phyloP scores from a whole-genome alignment of 2,888 invertebrate genomes.

The Hydrotaea cyrtoneurina region DNA sequence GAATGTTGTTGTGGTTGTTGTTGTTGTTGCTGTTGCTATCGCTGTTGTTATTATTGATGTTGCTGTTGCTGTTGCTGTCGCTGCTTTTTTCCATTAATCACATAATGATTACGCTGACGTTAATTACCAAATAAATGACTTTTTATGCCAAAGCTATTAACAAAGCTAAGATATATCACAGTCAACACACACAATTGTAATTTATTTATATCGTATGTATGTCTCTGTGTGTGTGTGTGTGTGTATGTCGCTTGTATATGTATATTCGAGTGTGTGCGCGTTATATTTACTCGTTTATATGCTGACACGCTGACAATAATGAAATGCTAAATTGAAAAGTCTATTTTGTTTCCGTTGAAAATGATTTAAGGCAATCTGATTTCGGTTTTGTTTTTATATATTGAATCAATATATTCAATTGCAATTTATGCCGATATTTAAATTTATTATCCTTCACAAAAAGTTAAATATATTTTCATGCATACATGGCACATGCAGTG shows the following conservation, averaged over 20 bases:
- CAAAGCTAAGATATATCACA: constrained; percentile 49
- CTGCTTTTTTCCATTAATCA: constrained; percentile 38
- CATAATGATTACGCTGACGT: constrained; percentile 56
- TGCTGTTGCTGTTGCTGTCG: constrained; percentile 25
- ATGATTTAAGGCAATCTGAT: constrained; percentile 43
- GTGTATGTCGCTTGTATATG: neutral
- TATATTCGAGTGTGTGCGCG: neutral
- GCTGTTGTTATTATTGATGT: constrained; percentile 21
- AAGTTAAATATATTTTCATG: constrained; percentile 4
- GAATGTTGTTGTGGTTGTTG: constrained; percentile 23
- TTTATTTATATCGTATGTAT: constrained; percentile 15
- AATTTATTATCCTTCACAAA: constrained; percentile 23
- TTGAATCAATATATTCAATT: constrained; percentile 42
- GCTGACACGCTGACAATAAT: constrained; percentile 41
- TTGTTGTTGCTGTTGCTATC: constrained; percentile 21
- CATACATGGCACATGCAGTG: neutral
- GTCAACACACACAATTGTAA: constrained; percentile 7
- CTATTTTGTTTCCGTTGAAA: constrained; percentile 45
- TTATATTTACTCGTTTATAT: constrained; percentile 12
- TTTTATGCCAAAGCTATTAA: constrained; percentile 52
- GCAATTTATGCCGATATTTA: constrained; percentile 30
- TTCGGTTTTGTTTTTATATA: constrained; percentile 18
- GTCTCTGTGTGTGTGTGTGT: neutral
- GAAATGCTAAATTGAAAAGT: constrained; percentile 50
- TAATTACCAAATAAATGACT: constrained; percentile 55